Base-by-base conservation (phyloP, 1,140 invertebrate genomes). In the Psilanteris sp. region DNA sequence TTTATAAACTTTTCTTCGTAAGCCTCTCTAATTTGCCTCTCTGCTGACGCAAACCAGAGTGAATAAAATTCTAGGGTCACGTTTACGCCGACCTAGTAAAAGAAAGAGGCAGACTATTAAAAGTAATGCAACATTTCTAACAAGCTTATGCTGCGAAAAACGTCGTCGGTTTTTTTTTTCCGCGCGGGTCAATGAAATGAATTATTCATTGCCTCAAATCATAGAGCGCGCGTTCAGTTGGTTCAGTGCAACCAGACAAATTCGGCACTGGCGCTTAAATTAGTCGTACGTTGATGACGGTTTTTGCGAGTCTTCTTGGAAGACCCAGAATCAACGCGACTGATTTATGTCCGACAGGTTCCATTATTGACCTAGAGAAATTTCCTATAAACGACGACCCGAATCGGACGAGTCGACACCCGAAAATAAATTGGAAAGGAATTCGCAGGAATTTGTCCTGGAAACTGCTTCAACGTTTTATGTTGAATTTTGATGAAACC, bases 331-430 rank as follows among this genome's bases (percentile, higher is more conserved):
- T 84, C 79, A 78, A 83, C 79, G 74, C 64, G 44, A 24, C 72
- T 83, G 82, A 84, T 84, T 83, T 83, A 84, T 80, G 77, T 75
- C 50, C 31, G 52, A 72, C 55, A 62, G 75, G n/a, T 44, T 55
- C 68, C 64, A 66, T 46, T 61, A 74, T 77, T 77, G 67, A 77
- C 71, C 77, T 55, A 57, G 66, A 44, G 64, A 52, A 71, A 70
- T 76, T 76, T 43, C 27, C 57, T 55, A 43, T 59, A 10, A 36
- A 43, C 59, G 68, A 71, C 67, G 71, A 73, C 24, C 62, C 52
- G 72, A 68, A n/a, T 80, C 70, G 71, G 77, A 67, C 71, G 62
- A 72, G 50, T 77, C 59, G 55, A 55, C 57, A 72, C 46, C 27
- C 32, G 10, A 39, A 54, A 62, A 54, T 55, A 41, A 43, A 72